Percentiles rank a stretch among this genome's conserved stretches.
Evolutionary conservation across 2,888 invertebrate species (phyloP).

Genomic region (Leptinotarsa rubiginosa): DNA sequence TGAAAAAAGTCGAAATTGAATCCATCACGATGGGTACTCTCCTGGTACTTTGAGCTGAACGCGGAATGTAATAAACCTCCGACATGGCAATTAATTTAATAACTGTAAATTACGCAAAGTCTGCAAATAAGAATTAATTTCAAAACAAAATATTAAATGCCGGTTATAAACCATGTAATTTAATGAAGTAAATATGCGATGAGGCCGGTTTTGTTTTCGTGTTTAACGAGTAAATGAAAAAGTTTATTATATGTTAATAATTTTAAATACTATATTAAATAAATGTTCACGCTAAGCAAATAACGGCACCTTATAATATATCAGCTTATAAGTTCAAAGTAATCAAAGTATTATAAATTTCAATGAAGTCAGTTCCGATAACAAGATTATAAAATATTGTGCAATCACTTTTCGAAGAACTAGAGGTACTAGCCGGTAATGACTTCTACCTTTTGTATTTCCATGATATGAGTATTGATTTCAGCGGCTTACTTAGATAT

Average conservation of each 20-base stretch:
- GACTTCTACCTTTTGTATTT: background rate
- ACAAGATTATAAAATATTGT: background rate
- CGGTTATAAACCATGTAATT: conserved; percentile 44
- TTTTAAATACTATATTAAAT: conserved; percentile 54
- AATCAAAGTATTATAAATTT: conserved; percentile 39
- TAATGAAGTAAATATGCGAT: conserved; percentile 47
- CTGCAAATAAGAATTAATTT: conserved; percentile 45
- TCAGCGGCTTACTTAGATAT: too few species aligned
- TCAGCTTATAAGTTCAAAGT: conserved; percentile 35
- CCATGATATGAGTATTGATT: too few species aligned
- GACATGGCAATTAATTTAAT: conserved; percentile 40
- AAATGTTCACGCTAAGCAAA: conserved; percentile 41
- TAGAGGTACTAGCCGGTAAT: background rate
- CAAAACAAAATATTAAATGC: conserved; percentile 41
- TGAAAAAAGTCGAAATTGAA: background rate
- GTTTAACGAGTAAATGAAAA: conserved; percentile 44
- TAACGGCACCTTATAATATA: conserved; percentile 45
- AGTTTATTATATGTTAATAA: conserved; percentile 46
- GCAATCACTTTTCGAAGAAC: background rate
- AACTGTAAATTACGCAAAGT: conserved; percentile 42
- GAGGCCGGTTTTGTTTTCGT: conserved; percentile 44
- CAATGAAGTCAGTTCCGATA: conserved; percentile 25
- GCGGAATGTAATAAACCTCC: conserved; percentile 16
- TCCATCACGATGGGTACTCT: background rate
- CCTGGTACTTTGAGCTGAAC: background rate